A percentile compares a stretch with the other conserved stretches of the same genome.
Evolutionary conservation across 1,140 invertebrate species (phyloP).

Genomic region (Oreohelix idahoensis): DNA sequence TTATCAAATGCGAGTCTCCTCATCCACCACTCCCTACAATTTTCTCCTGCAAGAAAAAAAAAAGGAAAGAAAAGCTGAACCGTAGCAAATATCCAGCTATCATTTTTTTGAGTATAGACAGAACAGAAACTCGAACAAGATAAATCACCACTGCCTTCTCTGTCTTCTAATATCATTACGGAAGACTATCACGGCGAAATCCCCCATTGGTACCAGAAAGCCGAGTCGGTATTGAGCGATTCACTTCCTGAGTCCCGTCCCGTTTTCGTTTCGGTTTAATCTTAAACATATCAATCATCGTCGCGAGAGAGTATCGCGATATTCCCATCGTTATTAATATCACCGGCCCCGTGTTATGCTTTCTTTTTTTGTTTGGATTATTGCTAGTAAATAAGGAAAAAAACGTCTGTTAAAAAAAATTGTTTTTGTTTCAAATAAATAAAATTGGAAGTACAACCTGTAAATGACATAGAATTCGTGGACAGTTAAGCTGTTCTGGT

Average conservation of each 20-base stretch:
- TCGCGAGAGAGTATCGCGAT: neutral
- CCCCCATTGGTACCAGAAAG: neutral
- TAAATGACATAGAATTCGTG: no score
- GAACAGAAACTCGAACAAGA: neutral
- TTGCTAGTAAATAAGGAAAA: no score
- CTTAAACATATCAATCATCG: neutral
- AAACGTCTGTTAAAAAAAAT: no score
- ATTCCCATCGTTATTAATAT: neutral
- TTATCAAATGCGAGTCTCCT: no score
- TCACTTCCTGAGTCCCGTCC: neutral
- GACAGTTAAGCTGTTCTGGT: no score
- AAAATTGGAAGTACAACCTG: no score
- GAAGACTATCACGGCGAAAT: neutral
- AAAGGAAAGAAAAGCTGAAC: no score
- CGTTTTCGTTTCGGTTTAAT: neutral
- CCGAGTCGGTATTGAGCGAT: neutral
- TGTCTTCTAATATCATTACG: neutral
- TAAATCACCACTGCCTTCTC: neutral
- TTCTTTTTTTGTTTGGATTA: no score
- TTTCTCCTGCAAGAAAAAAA: no score
- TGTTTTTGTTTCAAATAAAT: no score
- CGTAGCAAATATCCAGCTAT: no score
- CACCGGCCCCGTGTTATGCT: neutral
- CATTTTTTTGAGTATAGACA: conserved; percentile 3
- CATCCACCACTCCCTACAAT: no score